Evolutionary conservation across 2,888 invertebrate species (phyloP), one percentile per base, ranked within the genome.

Genomic region (Napeogenes sylphis): DNA sequence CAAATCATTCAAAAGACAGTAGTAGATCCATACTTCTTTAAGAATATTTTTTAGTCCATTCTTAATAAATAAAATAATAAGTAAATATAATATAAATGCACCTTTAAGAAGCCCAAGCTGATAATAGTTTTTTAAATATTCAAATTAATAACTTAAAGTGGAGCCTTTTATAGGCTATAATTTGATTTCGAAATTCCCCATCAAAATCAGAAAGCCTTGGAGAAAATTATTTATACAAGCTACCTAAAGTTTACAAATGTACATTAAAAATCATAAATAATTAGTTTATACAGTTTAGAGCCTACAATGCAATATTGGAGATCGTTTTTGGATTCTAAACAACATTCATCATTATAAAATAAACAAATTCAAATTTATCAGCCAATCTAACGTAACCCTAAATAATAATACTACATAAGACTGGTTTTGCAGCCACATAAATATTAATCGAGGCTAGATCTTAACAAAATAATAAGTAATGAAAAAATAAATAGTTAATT

Each of bases 311-410:
- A 64, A 56, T 64, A 59, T 56, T 63, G 63, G 67, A 68, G 68
- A 68, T 66, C 66, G 63, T 65, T 65, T 63, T 38, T 62, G n/a
- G 57, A 58, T 59, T 51, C 53, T 57, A 21, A 47, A 65, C 58
- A 58, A 57, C 30, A 30, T 30, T 30, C 10, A 30, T 12, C 30
- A 30, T 30, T 47, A 54, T 77, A 77, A 78, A 75, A 81, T 77
- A 85, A 83, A 84, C 84, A 82, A 83, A 83, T 76, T 78, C 77
- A 79, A 65, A 59, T 63, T 62, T 63, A 66, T 63, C 63, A 59
- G 60, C 63, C 62, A 59, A 67, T 68, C 65, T 30, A 65, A 65
- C 61, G 63, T 63, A 63, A 71, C 68, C 55, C 68, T 71, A 72
- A 68, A 65, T 73, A 1, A 21, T 21, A 74, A 74, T 74, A 73